Base-by-base conservation (phyloP, 2,888 invertebrate species). In the Lepidocyrtoides sp. region DNA sequence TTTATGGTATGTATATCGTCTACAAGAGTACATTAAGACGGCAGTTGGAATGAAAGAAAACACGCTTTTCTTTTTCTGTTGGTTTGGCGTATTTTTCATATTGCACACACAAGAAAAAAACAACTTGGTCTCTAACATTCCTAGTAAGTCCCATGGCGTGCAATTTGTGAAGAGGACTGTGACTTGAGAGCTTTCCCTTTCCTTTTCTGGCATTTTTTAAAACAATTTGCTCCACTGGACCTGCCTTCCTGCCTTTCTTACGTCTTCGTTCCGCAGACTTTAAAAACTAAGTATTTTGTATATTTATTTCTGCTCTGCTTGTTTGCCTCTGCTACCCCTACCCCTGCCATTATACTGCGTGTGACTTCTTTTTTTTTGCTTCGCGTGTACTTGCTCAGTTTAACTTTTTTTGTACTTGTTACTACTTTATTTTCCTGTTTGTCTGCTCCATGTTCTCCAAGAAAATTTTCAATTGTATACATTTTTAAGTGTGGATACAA, bases 221-320 rank as follows among this genome's bases (percentile, higher is more conserved):
- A 83, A 89, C 89, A 89, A 89, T 89, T 89, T 89, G 83, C 75
- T 89, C 83, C 89, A 83, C 69, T 83, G 89, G 89, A 75, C 83
- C 82, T 89, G 57, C 72, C 89, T 75, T 82, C 29, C 63, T 32
- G n/a, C 12, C 23, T 85, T 51, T 72, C 51, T 36, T 51, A 75
- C 75, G 51, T 51, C 77, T 77, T 48, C 3, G 20, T 36, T 66
- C 41, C 32, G n/a, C 32, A 41, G 17, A 41, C 41, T 32, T 75
- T 75, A 48, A 75, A 51, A 41, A 75, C 20, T 23, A 41, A 75
- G 44, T 26, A 75, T 75, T 75, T 60, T 75, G 75, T 75, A 51
- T 72, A 72, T 1, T 2, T 77, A 17, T 72, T 20, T 20, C 12
- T 72, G 20, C 72, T 17, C 17, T 69, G 69, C n/a, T 69, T 23